Evolutionary conservation across 2,888 invertebrate genomes (phyloP), one percentile per base, ranked within the genome.

Genomic region (Tetanocera ferruginea): DNA sequence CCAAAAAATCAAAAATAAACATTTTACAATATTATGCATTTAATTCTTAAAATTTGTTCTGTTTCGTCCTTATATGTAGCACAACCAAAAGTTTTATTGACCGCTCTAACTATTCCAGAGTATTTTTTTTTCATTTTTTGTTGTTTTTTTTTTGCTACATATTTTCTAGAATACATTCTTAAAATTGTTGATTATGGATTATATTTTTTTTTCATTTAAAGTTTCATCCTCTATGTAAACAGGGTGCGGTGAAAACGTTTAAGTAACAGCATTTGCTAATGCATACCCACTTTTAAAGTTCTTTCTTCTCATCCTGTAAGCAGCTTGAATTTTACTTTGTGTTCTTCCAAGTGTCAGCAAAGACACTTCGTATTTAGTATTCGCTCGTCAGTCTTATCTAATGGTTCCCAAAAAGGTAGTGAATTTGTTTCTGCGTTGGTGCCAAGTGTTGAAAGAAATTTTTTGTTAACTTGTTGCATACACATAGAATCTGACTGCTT

Each of bases 401-500:
- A 49, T 67, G 66, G 75, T 75, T 62, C 34, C 14, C 52, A 66
- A 23, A n/a, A 52, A 28, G 28, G 52, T 57, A n/a, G 55, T 55
- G 34, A 34, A 11, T 69, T 67, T 43, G 25, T 5, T 11, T 28
- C 2, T 25, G 23, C 8, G 23, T 51, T 51, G 17, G 5, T 57
- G 37, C 37, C 23, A 37, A 60, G 28, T 8, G 28, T 23, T 60
- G 1, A 66, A 11, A 34, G 52, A 49, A 17, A 62, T 19, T 23
- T 11, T 62, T 19, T 17, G 28, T 31, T n/a, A 51, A 62, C 74
- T 64, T 64, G 49, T 66, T 64, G 64, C 57, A 80, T 77, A 78
- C 67, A 69, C 51, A 52, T 66, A 60, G 51, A 66, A 28, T 60
- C 5, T 23, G 23, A 23, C 57, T 28, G 28, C 28, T 28, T 37